Evolutionary conservation across 2,888 invertebrate genomes (phyloP).

Genomic region (Lasioglossum oenotherae): DNA sequence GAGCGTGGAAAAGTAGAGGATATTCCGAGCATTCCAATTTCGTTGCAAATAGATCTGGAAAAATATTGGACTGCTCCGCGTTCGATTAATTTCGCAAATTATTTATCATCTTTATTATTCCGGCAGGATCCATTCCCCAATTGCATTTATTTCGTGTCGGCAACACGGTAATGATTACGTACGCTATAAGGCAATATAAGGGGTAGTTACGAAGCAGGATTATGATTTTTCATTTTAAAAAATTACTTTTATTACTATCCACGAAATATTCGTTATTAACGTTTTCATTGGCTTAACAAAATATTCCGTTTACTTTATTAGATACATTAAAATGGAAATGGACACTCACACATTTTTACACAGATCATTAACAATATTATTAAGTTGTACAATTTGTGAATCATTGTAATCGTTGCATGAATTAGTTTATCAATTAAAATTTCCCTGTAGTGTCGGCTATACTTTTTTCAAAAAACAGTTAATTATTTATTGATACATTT

Average conservation of each 20-base stretch:
- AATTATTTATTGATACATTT: neutral
- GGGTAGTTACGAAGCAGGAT: neutral
- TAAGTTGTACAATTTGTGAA: too few species aligned
- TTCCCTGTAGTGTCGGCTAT: neutral
- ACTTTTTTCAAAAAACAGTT: neutral
- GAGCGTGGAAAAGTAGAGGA: neutral
- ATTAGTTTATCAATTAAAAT: neutral
- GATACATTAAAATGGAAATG: neutral
- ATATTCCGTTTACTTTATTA: neutral
- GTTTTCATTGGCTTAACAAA: neutral
- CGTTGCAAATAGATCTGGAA: conserved; percentile 9
- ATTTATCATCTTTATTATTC: neutral
- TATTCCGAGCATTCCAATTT: conserved; percentile 18
- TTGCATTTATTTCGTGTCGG: neutral
- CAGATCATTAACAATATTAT: neutral
- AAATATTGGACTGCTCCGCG: conserved; percentile 2
- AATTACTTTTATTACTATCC: neutral
- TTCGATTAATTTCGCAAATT: conserved; percentile 1
- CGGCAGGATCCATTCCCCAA: neutral
- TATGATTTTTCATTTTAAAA: neutral
- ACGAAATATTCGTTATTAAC: neutral
- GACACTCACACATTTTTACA: neutral
- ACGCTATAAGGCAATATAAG: neutral
- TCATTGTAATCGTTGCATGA: neutral
- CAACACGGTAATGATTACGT: too few species aligned